phyloP scores from a whole-genome alignment of 1,140 invertebrate species.

The Nasonia vitripennis region DNA sequence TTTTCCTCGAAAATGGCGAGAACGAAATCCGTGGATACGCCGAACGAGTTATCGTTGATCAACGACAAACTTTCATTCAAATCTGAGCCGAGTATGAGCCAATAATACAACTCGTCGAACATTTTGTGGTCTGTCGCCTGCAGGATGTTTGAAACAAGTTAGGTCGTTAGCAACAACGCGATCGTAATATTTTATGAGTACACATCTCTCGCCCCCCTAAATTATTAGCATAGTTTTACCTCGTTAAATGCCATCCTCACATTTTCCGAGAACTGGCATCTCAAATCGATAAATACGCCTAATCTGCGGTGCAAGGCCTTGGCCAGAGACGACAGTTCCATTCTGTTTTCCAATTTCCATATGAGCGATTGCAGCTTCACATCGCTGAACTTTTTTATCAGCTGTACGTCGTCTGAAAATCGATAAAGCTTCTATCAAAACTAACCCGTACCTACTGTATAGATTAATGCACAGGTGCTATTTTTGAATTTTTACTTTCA shows the following conservation, averaged over 20 bases:
- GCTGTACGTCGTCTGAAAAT: slow-evolving; percentile 11
- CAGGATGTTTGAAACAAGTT: background rate
- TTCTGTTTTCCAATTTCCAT: slow-evolving; percentile 1
- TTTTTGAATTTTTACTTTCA: background rate
- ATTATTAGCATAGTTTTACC: slow-evolving; percentile 28
- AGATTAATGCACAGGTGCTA: background rate
- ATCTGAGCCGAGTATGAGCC: slow-evolving; percentile 43
- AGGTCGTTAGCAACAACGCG: background rate
- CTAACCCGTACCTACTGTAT: background rate
- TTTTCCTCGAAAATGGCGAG: slow-evolving; percentile 30
- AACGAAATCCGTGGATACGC: slow-evolving; percentile 50
- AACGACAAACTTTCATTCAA: slow-evolving; percentile 34
- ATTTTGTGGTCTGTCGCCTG: slow-evolving; percentile 46
- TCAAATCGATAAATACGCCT: slow-evolving; percentile 39
- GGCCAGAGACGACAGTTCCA: background rate
- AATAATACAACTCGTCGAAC: slow-evolving; percentile 45
- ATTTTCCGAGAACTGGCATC: slow-evolving; percentile 38
- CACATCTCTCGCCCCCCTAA: background rate
- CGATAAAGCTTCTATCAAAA: background rate
- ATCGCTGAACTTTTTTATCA: slow-evolving; percentile 21
- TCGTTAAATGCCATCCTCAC: slow-evolving; percentile 16
- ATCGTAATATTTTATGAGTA: background rate
- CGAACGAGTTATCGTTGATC: slow-evolving; percentile 47
- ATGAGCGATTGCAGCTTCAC: background rate
- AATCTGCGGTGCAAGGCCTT: slow-evolving; percentile 11